phyloP scores from a whole-genome alignment of 2,113 vertebrate genomes.

The Eidolon helvum region DNA sequence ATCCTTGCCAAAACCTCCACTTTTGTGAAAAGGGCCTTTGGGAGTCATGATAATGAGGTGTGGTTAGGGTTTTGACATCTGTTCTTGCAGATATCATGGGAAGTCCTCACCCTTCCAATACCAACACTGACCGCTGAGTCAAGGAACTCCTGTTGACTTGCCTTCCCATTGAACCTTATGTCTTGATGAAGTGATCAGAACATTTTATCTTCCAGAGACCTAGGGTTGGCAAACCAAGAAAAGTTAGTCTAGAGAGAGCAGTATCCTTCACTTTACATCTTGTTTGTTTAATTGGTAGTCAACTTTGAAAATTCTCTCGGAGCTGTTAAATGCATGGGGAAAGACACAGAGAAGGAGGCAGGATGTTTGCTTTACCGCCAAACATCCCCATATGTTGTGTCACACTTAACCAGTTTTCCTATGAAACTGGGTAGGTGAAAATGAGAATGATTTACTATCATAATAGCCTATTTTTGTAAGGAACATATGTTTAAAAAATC shows the following conservation, averaged over 20 bases:
- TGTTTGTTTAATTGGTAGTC: constrained; percentile 34
- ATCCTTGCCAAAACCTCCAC: not conserved
- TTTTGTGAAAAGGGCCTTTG: not conserved
- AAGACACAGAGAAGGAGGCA: not conserved
- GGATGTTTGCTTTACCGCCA: not conserved
- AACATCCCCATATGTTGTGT: not conserved
- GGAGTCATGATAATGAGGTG: not conserved
- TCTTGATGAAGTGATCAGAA: not conserved
- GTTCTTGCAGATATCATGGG: not conserved
- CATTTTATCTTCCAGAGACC: not conserved
- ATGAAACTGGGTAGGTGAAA: not conserved
- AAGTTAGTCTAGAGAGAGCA: not conserved
- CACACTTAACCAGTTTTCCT: not conserved
- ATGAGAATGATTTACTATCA: constrained; percentile 16
- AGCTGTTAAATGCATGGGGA: not conserved
- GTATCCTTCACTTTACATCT: not conserved
- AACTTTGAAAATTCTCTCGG: not conserved
- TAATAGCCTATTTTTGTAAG: not conserved
- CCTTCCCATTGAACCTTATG: not conserved
- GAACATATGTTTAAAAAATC: not conserved
- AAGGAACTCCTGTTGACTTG: not conserved
- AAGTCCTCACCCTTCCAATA: not conserved
- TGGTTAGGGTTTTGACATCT: not conserved
- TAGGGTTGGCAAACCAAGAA: not conserved
- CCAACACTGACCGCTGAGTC: not conserved